A percentile compares a stretch with the other conserved stretches of the same genome.
phyloP scores from a whole-genome alignment of 2,888 invertebrate genomes.

The Clanis bilineata region DNA sequence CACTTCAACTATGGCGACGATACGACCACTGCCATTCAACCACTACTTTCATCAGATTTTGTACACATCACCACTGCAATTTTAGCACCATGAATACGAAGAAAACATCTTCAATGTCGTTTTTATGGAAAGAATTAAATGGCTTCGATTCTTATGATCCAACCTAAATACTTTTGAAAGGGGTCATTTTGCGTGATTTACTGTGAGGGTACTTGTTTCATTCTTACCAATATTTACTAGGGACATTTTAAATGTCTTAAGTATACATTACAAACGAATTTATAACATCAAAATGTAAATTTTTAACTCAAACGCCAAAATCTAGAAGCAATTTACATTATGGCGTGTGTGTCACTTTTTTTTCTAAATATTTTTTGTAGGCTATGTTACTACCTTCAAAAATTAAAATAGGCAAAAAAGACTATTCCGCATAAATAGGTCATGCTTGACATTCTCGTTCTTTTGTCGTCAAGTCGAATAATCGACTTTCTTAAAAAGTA shows the following conservation, averaged over 20 bases:
- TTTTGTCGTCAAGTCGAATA: not conserved
- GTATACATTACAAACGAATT: slow-evolving; percentile 56
- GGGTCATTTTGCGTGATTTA: slow-evolving; percentile 40
- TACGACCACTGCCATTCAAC: slow-evolving; percentile 48
- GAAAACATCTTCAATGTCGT: slow-evolving; percentile 50
- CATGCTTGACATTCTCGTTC: slow-evolving; percentile 25
- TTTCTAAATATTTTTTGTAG: slow-evolving; percentile 62
- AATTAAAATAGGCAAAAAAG: slow-evolving; percentile 16
- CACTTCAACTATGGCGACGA: slow-evolving; percentile 73
- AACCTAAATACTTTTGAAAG: slow-evolving; percentile 66
- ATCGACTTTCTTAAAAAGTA: not conserved
- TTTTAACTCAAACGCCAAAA: slow-evolving; percentile 77
- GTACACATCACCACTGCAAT: slow-evolving; percentile 35
- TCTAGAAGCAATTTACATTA: slow-evolving; percentile 80
- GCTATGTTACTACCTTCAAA: slow-evolving; percentile 45
- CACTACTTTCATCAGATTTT: slow-evolving; percentile 39
- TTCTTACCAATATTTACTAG: slow-evolving; percentile 73
- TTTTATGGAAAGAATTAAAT: slow-evolving; percentile 66
- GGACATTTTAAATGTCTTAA: slow-evolving; percentile 74
- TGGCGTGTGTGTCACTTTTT: slow-evolving; percentile 83
- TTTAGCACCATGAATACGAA: slow-evolving; percentile 33
- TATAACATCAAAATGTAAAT: slow-evolving; percentile 68
- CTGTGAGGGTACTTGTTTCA: slow-evolving; percentile 35
- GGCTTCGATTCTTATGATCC: slow-evolving; percentile 76
- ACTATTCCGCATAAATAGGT: not conserved